These are phyloP conservation scores for Eurystomus glaucurus DNA, from an alignment of 2,797 vertebrate genomes.

Conservation along the genomic window DNA sequence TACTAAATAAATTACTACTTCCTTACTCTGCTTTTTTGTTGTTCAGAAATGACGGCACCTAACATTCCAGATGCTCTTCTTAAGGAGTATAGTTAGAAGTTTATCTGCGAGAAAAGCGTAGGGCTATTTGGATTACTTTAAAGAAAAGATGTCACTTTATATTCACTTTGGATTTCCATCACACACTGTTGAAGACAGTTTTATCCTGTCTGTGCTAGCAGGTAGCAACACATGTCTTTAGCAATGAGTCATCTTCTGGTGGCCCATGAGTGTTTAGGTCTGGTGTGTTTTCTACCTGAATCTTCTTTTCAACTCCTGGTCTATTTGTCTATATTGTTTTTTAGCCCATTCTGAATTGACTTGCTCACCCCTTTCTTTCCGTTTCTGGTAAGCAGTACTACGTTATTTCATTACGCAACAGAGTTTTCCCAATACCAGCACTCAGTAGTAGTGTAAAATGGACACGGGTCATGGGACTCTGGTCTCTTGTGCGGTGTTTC, in stretches of 20 bases:
- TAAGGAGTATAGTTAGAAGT: not conserved
- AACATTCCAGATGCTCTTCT: not conserved
- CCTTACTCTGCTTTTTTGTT: not conserved
- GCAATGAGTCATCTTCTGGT: not conserved
- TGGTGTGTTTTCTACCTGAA: not conserved
- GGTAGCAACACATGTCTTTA: not conserved
- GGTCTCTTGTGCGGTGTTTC: not conserved
- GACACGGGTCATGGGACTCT: not conserved
- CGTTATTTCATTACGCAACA: not conserved
- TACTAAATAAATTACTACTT: constrained; percentile 28
- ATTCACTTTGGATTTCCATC: not conserved
- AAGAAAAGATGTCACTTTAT: not conserved
- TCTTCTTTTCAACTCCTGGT: not conserved
- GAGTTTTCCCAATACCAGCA: not conserved
- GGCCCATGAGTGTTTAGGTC: not conserved
- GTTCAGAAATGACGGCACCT: not conserved
- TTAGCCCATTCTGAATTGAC: not conserved
- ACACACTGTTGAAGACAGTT: not conserved
- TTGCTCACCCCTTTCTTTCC: not conserved
- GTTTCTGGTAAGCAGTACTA: not conserved
- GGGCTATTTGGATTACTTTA: not conserved
- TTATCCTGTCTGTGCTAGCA: not conserved
- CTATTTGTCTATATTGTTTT: not conserved
- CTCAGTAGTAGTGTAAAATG: not conserved
- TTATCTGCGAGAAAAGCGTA: not conserved